phyloP scores from a whole-genome alignment of 2,888 invertebrate species.

The Polyploca ridens region DNA sequence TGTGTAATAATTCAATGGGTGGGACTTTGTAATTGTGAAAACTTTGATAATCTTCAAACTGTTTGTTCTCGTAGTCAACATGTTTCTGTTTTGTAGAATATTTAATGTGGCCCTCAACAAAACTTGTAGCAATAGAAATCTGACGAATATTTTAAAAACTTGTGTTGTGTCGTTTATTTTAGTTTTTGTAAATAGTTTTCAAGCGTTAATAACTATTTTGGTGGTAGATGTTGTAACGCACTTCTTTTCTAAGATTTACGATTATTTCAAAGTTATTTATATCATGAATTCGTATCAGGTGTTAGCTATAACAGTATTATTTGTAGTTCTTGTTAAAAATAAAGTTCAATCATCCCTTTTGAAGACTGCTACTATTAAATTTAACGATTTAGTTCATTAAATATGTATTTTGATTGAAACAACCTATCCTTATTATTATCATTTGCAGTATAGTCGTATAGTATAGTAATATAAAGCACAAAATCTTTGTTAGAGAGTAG shows the following conservation, averaged over 20 bases:
- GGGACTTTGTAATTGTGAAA: no score
- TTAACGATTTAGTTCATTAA: neutral
- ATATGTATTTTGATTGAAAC: neutral
- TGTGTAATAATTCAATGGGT: no score
- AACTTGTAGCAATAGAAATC: slow-evolving; percentile 16
- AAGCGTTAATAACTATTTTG: slow-evolving; percentile 20
- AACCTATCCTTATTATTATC: neutral
- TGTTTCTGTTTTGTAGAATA: slow-evolving; percentile 54
- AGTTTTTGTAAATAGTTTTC: slow-evolving; percentile 22
- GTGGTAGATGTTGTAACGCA: neutral
- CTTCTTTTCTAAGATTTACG: neutral
- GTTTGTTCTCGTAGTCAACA: slow-evolving; percentile 47
- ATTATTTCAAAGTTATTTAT: neutral
- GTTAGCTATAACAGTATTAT: neutral
- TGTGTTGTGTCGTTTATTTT: slow-evolving; percentile 22
- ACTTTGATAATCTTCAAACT: neutral
- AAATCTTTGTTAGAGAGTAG: no score
- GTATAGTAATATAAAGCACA: no score
- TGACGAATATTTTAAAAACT: slow-evolving; percentile 18
- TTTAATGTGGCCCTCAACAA: slow-evolving; percentile 45
- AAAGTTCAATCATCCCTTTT: neutral
- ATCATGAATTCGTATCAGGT: neutral
- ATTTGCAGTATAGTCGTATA: no score
- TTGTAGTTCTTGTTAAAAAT: slow-evolving; percentile 1
- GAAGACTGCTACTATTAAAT: neutral